These are phyloP conservation scores for Enteromius fasciolatus DNA, from an alignment of 2,797 vertebrate genomes.

Conservation along the genomic window DNA sequence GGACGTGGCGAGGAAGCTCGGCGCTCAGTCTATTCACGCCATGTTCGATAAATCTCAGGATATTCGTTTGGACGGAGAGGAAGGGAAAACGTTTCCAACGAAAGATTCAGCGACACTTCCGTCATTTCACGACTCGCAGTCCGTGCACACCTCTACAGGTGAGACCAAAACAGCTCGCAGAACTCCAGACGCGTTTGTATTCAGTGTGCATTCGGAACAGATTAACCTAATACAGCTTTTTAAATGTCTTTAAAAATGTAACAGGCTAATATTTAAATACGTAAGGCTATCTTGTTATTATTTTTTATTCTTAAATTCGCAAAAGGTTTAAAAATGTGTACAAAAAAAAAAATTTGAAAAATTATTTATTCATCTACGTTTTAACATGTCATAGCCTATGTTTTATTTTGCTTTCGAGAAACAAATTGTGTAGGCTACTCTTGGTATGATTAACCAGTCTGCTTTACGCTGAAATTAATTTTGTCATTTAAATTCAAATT, in stretches of 20 bases:
- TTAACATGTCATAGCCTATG: too few species aligned
- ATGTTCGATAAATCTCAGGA: constrained; percentile 87
- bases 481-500: background rate
- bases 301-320: background rate
- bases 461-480: background rate
- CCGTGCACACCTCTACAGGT: constrained; percentile 85
- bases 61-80: constrained; percentile 82
- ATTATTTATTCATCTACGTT: background rate
- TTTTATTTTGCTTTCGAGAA: background rate
- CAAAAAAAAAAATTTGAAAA: too few species aligned
- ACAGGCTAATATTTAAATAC: background rate
- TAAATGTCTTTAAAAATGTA: background rate
- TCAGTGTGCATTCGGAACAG: background rate
- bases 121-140: constrained; percentile 83
- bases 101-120: constrained; percentile 83
- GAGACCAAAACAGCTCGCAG: constrained; percentile 57
- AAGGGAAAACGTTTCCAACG: constrained; percentile 82
- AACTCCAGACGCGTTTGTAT: background rate
- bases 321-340: background rate
- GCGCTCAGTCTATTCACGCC: constrained; percentile 80
- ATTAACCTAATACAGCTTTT: background rate
- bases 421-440: background rate
- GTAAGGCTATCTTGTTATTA: background rate
- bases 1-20: constrained; percentile 88
- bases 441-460: background rate